phyloP scores from a whole-genome alignment of 2,113 vertebrate genomes.

The Colius striatus region DNA sequence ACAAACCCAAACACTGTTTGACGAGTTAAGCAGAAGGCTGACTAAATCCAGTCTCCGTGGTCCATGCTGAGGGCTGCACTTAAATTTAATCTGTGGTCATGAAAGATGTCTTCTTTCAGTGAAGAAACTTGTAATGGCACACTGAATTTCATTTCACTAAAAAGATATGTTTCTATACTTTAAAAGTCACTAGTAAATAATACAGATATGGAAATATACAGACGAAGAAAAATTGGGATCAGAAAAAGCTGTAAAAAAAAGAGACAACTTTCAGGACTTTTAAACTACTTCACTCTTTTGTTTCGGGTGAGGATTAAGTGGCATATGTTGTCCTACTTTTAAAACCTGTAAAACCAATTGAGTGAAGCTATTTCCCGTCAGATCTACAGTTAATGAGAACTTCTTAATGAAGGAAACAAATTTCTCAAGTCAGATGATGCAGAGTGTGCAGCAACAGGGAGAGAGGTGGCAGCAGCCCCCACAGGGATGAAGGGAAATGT shows the following conservation, averaged over 20 bases:
- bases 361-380: neutral
- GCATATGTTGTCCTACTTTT: neutral
- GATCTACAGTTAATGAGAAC: neutral
- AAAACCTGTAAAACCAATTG: neutral
- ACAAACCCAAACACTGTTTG: neutral
- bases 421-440: neutral
- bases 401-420: neutral
- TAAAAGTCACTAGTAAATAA: neutral
- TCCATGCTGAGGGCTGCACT: neutral
- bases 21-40: neutral
- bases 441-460: neutral
- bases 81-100: neutral
- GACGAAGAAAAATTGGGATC: neutral
- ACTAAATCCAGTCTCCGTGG: neutral
- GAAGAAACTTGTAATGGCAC: neutral
- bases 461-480: accelerated
- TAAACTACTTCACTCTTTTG: neutral
- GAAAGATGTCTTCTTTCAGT: neutral
- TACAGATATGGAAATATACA: neutral
- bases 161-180: neutral
- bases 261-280: neutral
- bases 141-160: neutral
- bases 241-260: neutral
- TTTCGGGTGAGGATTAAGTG: neutral
- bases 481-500: neutral